These are phyloP conservation scores for Lepidochitona cinerea DNA, from an alignment of 2,888 invertebrate genomes.

Conservation along the genomic window DNA sequence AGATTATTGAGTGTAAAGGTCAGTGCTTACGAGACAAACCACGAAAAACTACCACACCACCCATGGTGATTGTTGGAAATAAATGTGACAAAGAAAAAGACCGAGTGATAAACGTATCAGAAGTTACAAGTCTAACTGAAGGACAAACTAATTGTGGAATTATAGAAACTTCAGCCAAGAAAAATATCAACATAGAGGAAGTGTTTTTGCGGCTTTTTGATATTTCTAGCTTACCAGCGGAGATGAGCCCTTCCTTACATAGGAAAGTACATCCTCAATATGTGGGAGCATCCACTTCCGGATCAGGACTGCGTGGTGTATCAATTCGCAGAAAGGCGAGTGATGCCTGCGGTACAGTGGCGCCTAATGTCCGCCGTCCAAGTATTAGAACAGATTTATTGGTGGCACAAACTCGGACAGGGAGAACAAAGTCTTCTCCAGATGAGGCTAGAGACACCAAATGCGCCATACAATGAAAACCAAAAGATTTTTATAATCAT, in stretches of 20 bases:
- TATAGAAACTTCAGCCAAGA: conserved; percentile 87
- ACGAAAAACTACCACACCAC: conserved; percentile 75
- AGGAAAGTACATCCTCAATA: conserved; percentile 79
- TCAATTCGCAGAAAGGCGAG: conserved; percentile 87
- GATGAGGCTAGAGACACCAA: conserved; percentile 34
- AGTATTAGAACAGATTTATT: conserved; percentile 90
- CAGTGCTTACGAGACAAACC: conserved; percentile 70
- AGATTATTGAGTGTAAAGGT: conserved; percentile 65
- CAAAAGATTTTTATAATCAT: too few relatives aligned
- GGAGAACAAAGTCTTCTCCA: conserved; percentile 25
- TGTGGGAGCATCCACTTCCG: conserved; percentile 40
- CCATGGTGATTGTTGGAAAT: conserved; percentile 90
- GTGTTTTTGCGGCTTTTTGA: conserved; percentile 88
- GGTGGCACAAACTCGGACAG: conserved; percentile 81
- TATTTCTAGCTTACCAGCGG: conserved; percentile 85
- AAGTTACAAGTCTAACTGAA: conserved; percentile 83
- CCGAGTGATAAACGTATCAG: conserved; percentile 82
- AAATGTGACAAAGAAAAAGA: conserved; percentile 85
- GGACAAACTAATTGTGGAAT: conserved; percentile 85
- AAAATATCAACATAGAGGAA: conserved; percentile 85
- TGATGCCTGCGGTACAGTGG: conserved; percentile 90
- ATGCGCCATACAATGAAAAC: conserved; percentile 46
- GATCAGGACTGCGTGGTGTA: conserved; percentile 72
- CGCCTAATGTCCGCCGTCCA: conserved; percentile 88
- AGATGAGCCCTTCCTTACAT: conserved; percentile 89